phyloP scores from a whole-genome alignment of 2,113 vertebrate genomes.

The Gracilinanus agilis region DNA sequence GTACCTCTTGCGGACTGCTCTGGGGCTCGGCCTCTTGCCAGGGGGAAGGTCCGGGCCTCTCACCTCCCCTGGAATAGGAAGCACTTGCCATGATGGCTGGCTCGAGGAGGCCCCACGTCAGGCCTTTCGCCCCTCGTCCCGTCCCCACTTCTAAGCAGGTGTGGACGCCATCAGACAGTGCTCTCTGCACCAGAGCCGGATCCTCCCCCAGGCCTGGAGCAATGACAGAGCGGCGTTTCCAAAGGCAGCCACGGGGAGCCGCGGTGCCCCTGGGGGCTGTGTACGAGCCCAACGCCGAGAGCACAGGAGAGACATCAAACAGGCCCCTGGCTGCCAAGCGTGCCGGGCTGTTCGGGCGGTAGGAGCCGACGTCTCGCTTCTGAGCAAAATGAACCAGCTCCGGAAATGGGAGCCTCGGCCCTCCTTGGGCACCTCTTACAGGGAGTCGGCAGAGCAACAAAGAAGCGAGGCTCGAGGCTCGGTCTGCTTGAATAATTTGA shows the following conservation, averaged over 20 bases:
- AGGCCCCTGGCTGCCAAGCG: not conserved
- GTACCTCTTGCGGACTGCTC: not conserved
- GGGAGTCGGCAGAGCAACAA: not conserved
- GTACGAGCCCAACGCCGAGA: not conserved
- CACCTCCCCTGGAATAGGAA: too few relatives aligned
- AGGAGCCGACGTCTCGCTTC: not conserved
- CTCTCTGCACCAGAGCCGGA: not conserved
- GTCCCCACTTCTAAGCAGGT: not conserved
- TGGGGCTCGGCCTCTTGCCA: too few relatives aligned
- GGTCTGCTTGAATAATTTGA: not conserved
- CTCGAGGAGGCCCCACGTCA: too few relatives aligned
- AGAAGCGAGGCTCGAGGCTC: too few relatives aligned
- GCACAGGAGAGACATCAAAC: not conserved
- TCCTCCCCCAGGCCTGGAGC: not conserved
- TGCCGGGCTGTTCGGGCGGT: not conserved
- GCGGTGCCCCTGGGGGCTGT: not conserved
- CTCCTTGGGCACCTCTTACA: not conserved
- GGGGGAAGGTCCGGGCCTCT: too few relatives aligned
- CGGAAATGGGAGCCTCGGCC: not conserved
- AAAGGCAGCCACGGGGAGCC: not conserved
- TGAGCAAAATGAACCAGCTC: not conserved
- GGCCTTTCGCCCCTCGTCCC: not conserved
- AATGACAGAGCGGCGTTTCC: not conserved
- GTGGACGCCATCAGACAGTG: not conserved
- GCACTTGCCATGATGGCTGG: not conserved